Evolutionary conservation across 2,113 vertebrate genomes (phyloP).

Genomic region (Oenanthe melanoleuca): DNA sequence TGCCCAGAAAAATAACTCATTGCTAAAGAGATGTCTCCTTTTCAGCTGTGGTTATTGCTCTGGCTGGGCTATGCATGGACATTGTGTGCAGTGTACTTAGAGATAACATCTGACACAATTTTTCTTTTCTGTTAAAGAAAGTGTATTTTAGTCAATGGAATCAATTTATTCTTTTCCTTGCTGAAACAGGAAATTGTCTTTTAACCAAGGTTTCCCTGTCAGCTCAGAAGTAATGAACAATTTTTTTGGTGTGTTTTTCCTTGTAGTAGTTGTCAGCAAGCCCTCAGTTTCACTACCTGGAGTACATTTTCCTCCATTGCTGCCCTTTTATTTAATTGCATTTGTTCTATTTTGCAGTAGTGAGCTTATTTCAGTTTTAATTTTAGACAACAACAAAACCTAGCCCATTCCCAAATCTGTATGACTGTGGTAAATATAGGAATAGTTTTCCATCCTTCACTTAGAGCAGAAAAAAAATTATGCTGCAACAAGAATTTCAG

Average conservation of each 20-base stretch:
- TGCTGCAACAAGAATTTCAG: slow-evolving; percentile 17
- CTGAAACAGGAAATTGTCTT: not conserved
- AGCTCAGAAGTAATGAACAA: not conserved
- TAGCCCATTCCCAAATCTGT: not conserved
- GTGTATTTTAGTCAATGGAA: not conserved
- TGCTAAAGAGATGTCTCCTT: not conserved
- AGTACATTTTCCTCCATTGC: not conserved
- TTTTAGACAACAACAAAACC: not conserved
- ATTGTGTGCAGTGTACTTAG: not conserved
- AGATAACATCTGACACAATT: not conserved
- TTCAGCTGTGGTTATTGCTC: not conserved
- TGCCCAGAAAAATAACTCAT: not conserved
- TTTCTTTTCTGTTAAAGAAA: not conserved
- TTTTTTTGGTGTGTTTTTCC: not conserved
- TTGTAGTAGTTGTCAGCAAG: not conserved
- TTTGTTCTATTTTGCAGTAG: not conserved
- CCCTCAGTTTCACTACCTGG: not conserved
- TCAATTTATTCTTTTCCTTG: not conserved
- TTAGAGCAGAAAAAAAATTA: slow-evolving; percentile 26
- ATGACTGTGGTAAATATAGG: not conserved
- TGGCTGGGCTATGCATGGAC: not conserved
- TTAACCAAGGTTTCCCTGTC: not conserved
- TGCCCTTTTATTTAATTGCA: not conserved
- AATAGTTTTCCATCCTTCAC: not conserved
- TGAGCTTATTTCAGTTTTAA: not conserved